phyloP scores from a whole-genome alignment of 2,888 invertebrate genomes.

The Myathropa florea region DNA sequence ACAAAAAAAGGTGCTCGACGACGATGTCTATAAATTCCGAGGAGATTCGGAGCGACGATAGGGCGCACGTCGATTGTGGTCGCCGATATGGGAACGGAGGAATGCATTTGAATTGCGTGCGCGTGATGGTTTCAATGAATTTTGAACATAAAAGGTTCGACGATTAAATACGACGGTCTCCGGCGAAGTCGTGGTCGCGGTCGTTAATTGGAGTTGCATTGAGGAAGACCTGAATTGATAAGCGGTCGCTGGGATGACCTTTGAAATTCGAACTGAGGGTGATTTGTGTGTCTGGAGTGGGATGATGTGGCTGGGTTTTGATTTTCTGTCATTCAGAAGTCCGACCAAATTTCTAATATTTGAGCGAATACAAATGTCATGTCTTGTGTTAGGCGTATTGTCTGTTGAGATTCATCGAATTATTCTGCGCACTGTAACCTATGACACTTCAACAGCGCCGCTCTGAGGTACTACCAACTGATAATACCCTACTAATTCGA shows the following conservation, averaged over 20 bases:
- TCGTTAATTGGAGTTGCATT: background rate
- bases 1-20: constrained; percentile 1
- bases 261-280: too few species aligned
- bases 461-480: too few species aligned
- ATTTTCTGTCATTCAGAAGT: too few species aligned
- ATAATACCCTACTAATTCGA: too few species aligned
- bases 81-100: background rate
- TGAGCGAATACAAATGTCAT: too few species aligned
- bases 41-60: constrained; percentile 15
- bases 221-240: background rate
- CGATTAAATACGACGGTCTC: background rate
- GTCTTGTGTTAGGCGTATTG: too few species aligned
- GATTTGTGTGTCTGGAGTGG: too few species aligned
- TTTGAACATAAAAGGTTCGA: background rate
- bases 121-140: background rate
- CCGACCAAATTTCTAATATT: too few species aligned
- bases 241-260: background rate
- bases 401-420: too few species aligned
- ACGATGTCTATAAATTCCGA: constrained; percentile 18
- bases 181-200: background rate
- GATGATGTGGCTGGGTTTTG: too few species aligned
- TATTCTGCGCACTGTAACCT: too few species aligned
- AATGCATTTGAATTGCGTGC: background rate
- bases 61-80: background rate
- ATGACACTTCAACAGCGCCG: too few species aligned